Percentiles rank a stretch among this genome's conserved stretches.
Conservation (phyloP, 2,113 vertebrate genomes). For the Piprites chloris region DNA sequence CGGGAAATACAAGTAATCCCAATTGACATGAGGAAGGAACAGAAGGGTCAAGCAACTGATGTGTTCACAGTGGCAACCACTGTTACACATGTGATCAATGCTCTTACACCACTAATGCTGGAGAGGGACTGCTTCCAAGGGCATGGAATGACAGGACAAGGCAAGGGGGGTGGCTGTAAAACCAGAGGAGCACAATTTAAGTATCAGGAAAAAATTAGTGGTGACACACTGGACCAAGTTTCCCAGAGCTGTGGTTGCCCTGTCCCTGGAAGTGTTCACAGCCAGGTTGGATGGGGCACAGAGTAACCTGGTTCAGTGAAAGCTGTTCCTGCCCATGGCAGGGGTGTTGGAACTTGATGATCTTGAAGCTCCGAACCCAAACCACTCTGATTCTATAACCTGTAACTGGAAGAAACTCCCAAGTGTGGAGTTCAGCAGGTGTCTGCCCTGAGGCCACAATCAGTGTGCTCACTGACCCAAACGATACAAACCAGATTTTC, state of each 20-base stretch:
- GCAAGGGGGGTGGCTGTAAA: neutral
- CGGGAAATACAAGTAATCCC: neutral
- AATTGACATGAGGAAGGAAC: neutral
- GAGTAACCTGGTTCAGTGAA: neutral
- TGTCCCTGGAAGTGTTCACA: neutral
- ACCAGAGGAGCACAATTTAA: neutral
- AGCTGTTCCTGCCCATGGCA: neutral
- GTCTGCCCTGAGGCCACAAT: neutral
- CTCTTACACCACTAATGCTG: no score
- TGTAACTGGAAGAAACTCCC: neutral
- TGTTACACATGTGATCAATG: fast-evolving
- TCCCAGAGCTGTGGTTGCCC: neutral
- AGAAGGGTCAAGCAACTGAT: neutral
- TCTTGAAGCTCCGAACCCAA: neutral
- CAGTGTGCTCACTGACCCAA: neutral
- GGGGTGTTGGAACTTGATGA: neutral
- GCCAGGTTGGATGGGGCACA: neutral
- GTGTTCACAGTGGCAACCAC: neutral
- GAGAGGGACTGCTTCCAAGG: neutral
- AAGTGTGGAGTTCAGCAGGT: neutral
- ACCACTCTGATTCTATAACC: neutral
- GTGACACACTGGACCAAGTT: neutral
- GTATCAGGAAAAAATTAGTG: neutral
- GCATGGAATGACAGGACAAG: neutral
- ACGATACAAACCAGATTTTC: neutral